Evolutionary conservation across 2,888 invertebrate species (phyloP), one percentile per base, ranked within the genome.

Genomic region (Agrotis clavis): DNA sequence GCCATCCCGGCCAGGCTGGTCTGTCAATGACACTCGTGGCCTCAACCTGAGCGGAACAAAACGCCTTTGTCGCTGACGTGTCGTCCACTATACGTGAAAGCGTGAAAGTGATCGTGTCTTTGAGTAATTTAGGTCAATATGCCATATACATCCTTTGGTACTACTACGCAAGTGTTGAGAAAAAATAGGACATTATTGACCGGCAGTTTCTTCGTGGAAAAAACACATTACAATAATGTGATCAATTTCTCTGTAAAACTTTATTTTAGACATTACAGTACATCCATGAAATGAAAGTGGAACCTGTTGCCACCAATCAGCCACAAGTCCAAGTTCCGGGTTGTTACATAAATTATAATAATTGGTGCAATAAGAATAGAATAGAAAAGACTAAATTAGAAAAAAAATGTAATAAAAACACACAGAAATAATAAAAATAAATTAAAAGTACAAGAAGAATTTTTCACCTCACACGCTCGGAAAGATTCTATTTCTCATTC

Each of bases 1-100:
- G 45, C 66, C 13, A 66, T 54, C 11, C 18, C 11, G 53, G 21
- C 41, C 74, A 79, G 77, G 66, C 68, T 82, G 79, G 82, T 78
- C 86, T 81, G 77, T 87, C 81, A 79, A 88, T 87, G 84, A 62
- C 82, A 70, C 85, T 87, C 79, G 57, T 64, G 54, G 45, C 74
- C 63, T 35, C 76, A 59, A 68, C 72, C 57, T 65, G 54, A 25
- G 47, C n/a, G 54, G 54, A 68, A 82, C 67, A 68, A 82, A 79
- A 62, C 72, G 65, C 65, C 67, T 79, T 79, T 79, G 72, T 79
- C 56, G 65, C 7, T 19, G 47, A 48, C 48, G 48, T 53, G 54
- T 19, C 54, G 53, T 54, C 47, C 65, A 51, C 53, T 57, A 13
- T 25, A 59, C 25, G n/a, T 25, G n/a, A 6, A 16, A 50, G n/a